Evolutionary conservation across 2,797 vertebrate genomes (phyloP).

Genomic region (Molossus alvarezi): DNA sequence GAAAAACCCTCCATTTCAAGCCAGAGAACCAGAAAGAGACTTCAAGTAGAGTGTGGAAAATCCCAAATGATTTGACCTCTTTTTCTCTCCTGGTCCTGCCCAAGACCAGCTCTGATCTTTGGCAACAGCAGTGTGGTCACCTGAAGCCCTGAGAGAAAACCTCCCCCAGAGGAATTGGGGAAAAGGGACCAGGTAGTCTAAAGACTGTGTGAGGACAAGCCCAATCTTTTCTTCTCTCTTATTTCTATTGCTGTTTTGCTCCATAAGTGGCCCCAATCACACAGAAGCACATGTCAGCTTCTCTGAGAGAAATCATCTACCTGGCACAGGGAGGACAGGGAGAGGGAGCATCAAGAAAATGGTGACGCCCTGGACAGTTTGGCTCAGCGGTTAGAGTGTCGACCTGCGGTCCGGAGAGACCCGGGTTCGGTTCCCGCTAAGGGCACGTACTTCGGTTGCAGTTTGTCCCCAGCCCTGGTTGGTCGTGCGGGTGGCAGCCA

Average conservation of each 20-base stretch:
- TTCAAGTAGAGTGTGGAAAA: too few relatives aligned
- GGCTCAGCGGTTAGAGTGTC: too few relatives aligned
- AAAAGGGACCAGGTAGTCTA: neutral
- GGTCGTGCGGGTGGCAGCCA: too few relatives aligned
- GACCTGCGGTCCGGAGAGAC: too few relatives aligned
- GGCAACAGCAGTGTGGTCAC: neutral
- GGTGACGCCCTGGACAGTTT: neutral
- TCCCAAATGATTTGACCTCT: neutral
- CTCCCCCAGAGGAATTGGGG: neutral
- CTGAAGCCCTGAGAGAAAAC: neutral
- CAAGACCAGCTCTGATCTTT: neutral
- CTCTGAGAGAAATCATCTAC: neutral
- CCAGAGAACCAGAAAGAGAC: neutral
- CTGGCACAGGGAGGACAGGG: neutral
- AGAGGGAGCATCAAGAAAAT: neutral
- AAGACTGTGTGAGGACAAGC: neutral
- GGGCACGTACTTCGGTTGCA: too few relatives aligned
- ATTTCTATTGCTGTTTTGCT: neutral
- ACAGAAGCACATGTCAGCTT: neutral
- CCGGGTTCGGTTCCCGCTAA: too few relatives aligned
- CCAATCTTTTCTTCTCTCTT: neutral
- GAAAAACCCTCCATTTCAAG: neutral
- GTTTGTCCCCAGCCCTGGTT: too few relatives aligned
- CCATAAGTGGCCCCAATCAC: neutral
- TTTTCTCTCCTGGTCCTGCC: neutral